Evolutionary conservation across 2,888 invertebrate species (phyloP), one percentile per base, ranked within the genome.

Genomic region (Muscina levida): DNA sequence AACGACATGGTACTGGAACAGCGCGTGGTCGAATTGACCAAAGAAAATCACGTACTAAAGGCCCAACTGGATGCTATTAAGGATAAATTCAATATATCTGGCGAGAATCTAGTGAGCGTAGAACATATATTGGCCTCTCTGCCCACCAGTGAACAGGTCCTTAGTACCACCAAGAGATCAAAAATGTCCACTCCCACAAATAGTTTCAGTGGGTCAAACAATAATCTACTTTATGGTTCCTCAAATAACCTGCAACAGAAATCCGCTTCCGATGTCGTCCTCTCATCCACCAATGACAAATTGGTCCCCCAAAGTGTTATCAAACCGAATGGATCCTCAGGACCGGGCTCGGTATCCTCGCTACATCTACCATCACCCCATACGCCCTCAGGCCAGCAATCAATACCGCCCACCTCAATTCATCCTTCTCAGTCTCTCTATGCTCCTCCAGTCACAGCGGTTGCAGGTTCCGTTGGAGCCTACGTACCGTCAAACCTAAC

Each of bases 1-100:
- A 98, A 98, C 89, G 98, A 98, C 91, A 97, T 98, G 97, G 97
- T 97, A 1, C 92, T 99, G 79, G 98, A 98, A 88, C 96, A 97
- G 85, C 93, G 97, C 59, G 97, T 99, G 37, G 94, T 97, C 73
- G 97, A 98, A 89, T 92, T 99, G 72, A 97, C 97, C 83, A 97
- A 97, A 90, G 98, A 98, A 90, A 99, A 98, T 91, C 96, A 97
- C 88, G 95, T 97, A 59, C 93, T 99, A 1, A 96, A 97, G 89
- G 96, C 97, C 2, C 98, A 98, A 87, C 92, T 99, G 75, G 95
- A 95, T 85, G 97, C 97, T 19, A 96, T 98, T 83, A 95, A 97
- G 87, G 97, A 97, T 87, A 97, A 97, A 90, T 97, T 95, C 88
- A 97, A 97, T 73, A 96, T 97, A 86, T 95, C 95, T 87, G 96